phyloP scores from a whole-genome alignment of 2,113 vertebrate species.

The Dendrocopos noguchii region DNA sequence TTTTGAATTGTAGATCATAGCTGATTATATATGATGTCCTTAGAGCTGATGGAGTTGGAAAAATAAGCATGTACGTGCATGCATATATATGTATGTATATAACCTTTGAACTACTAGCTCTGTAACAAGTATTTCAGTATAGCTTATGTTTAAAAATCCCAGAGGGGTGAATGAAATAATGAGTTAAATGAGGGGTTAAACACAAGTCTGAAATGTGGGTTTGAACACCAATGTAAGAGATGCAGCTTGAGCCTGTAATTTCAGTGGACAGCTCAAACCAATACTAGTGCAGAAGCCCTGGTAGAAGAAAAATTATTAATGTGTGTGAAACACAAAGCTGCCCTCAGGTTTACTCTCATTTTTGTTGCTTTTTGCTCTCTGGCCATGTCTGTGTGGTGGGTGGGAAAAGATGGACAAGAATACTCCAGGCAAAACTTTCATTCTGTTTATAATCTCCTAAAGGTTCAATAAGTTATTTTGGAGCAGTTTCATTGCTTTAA shows the following conservation, averaged over 20 bases:
- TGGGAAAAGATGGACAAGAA: background rate
- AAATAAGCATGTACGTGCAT: background rate
- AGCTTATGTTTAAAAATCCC: background rate
- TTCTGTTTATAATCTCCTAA: background rate
- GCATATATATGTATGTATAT: background rate
- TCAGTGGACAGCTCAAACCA: background rate
- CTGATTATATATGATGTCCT: background rate
- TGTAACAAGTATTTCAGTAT: background rate
- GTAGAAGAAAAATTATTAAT: background rate
- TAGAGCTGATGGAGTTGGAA: background rate
- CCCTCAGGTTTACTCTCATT: background rate
- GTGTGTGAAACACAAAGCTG: background rate
- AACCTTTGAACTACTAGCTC: background rate
- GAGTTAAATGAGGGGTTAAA: background rate
- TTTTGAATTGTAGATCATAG: constrained; percentile 2
- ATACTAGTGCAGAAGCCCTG: background rate
- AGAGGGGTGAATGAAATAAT: background rate
- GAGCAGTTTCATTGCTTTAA: background rate
- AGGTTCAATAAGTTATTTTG: background rate
- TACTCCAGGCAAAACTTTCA: background rate
- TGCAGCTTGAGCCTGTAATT: background rate
- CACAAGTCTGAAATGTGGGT: background rate
- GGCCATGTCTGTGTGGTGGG: background rate
- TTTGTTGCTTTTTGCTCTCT: background rate
- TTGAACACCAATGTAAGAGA: background rate